Evolutionary conservation across 2,113 vertebrate genomes (phyloP).

Genomic region (Pseudopipra pipra): DNA sequence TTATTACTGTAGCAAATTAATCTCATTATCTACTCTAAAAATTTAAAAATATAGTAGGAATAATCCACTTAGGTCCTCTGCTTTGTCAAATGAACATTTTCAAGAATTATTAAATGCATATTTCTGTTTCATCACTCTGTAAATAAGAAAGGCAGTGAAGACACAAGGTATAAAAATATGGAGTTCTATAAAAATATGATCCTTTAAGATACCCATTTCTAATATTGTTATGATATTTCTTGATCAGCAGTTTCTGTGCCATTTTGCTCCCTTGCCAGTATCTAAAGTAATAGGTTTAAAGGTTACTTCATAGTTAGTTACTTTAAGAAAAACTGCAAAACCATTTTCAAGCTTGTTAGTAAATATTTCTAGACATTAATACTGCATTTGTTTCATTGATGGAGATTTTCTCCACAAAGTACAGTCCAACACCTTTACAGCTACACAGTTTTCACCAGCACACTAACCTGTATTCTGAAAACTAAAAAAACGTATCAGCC

Average conservation of each 20-base stretch:
- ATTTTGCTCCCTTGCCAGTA: neutral
- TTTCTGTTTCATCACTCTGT: neutral
- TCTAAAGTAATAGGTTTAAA: neutral
- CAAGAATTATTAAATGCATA: neutral
- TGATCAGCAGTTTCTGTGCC: neutral
- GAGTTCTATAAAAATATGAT: neutral
- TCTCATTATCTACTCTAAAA: neutral
- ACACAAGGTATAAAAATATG: neutral
- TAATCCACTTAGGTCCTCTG: neutral
- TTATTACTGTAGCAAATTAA: neutral
- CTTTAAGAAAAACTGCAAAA: neutral
- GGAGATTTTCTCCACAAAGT: neutral
- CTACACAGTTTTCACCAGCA: neutral
- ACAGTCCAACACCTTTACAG: neutral
- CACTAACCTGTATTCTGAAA: neutral
- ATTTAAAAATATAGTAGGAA: neutral
- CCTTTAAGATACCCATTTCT: neutral
- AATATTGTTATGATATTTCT: neutral
- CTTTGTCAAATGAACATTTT: neutral
- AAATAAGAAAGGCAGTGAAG: neutral
- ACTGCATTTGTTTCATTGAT: neutral
- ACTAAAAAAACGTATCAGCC: neutral
- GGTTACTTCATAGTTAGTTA: neutral
- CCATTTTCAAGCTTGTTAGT: neutral
- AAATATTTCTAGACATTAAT: neutral